These are phyloP conservation scores for Istiophorus platypterus DNA, from an alignment of 2,113 vertebrate genomes.

Conservation along the genomic window DNA sequence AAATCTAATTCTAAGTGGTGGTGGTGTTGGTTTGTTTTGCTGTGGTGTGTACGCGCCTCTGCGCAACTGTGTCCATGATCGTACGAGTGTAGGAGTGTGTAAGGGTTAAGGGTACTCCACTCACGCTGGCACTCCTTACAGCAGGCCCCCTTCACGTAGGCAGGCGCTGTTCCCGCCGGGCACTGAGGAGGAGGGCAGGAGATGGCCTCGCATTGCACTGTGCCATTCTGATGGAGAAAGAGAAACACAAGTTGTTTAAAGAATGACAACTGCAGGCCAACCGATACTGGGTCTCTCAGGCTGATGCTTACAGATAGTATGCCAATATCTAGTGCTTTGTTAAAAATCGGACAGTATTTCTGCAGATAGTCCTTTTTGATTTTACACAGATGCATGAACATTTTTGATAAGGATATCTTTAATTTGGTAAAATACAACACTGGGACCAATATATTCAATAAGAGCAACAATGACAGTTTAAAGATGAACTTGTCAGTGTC, in stretches of 20 bases:
- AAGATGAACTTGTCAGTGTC: too few species aligned
- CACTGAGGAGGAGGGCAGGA: slow-evolving; percentile 89
- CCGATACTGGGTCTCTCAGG: not conserved
- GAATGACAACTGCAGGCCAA: not conserved
- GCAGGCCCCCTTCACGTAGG: slow-evolving; percentile 93
- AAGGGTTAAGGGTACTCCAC: slow-evolving; percentile 77
- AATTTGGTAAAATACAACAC: not conserved
- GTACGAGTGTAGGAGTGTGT: slow-evolving; percentile 60
- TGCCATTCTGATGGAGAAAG: slow-evolving; percentile 89
- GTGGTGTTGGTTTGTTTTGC: slow-evolving; percentile 32
- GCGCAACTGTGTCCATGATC: slow-evolving; percentile 51
- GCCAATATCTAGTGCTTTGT: not conserved
- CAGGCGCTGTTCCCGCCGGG: slow-evolving; percentile 86
- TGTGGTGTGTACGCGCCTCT: slow-evolving; percentile 48
- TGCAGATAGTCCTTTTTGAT: not conserved
- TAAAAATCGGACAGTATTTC: not conserved
- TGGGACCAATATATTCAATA: not conserved
- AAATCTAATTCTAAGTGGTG: slow-evolving; percentile 51
- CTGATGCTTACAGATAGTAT: not conserved
- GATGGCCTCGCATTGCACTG: slow-evolving; percentile 91
- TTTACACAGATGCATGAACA: not conserved
- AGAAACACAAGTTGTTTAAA: slow-evolving; percentile 39
- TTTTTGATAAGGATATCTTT: not conserved
- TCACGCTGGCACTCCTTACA: slow-evolving; percentile 97
- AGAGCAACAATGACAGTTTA: not conserved